phyloP scores from a whole-genome alignment of 2,888 invertebrate genomes.

The Tachina fera region DNA sequence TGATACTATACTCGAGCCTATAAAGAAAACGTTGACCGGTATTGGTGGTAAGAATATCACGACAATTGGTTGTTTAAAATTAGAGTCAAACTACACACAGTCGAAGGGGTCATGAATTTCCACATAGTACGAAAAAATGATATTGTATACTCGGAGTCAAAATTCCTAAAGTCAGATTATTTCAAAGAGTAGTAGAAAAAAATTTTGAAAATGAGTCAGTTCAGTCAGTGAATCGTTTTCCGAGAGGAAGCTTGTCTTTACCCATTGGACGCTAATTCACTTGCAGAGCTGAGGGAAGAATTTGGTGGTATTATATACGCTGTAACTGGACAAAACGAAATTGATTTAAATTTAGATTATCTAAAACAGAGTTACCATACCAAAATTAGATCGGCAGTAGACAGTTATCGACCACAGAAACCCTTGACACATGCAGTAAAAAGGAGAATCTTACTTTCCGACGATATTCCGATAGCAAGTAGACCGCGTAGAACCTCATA shows the following conservation, averaged over 20 bases:
- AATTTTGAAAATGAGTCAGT: too few species aligned
- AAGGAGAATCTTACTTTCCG: slow-evolving; percentile 42
- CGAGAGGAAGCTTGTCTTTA: too few species aligned
- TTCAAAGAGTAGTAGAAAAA: not conserved
- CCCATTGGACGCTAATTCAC: not conserved
- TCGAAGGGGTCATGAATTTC: not conserved
- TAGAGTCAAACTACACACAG: not conserved
- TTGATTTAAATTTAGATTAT: not conserved
- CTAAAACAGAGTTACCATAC: not conserved
- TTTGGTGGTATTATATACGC: not conserved
- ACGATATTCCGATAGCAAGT: slow-evolving; percentile 44
- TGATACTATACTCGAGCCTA: slow-evolving; percentile 24
- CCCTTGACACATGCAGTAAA: slow-evolving; percentile 1
- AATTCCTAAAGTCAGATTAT: too few species aligned
- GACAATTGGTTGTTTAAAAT: not conserved
- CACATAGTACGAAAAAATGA: not conserved
- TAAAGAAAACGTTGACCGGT: slow-evolving; percentile 14
- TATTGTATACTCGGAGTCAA: not conserved
- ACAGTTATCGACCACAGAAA: slow-evolving; percentile 1
- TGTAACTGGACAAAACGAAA: not conserved
- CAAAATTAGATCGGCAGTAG: not conserved
- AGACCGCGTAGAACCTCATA: slow-evolving; percentile 17
- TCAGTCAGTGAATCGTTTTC: too few species aligned
- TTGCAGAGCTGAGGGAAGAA: not conserved
- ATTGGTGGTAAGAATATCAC: slow-evolving; percentile 35